These are phyloP conservation scores for Rhabdomys pumilio DNA, from an alignment of 2,797 vertebrate species.

Conservation along the genomic window DNA sequence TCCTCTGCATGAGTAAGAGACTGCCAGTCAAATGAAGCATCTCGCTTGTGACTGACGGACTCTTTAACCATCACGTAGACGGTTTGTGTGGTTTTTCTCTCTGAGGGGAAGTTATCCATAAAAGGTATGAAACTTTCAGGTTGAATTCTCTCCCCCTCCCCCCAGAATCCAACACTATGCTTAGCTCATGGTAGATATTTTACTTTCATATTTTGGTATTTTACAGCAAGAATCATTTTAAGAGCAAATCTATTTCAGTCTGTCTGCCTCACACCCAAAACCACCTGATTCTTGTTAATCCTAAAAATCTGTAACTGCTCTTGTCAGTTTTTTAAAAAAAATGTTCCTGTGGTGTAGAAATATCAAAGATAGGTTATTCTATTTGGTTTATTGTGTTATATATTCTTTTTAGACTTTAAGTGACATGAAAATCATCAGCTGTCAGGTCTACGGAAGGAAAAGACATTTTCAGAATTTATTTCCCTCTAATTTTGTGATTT, in stretches of 20 bases:
- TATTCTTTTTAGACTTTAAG: conserved; percentile 50
- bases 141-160: neutral
- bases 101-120: neutral
- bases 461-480: neutral
- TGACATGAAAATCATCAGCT: conserved; percentile 31
- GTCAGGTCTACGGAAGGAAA: conserved; percentile 26
- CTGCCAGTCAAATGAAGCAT: neutral
- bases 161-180: neutral
- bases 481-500: neutral
- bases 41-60: neutral
- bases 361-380: conserved; percentile 40
- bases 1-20: conserved; percentile 53
- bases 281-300: conserved; percentile 38
- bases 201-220: conserved; percentile 43
- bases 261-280: neutral
- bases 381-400: conserved; percentile 39
- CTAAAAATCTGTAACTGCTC: neutral
- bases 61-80: neutral
- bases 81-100: neutral
- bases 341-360: neutral
- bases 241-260: conserved; percentile 53
- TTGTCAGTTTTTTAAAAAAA: conserved; percentile 3
- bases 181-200: conserved; percentile 34
- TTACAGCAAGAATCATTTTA: conserved; percentile 55
- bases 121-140: conserved; percentile 24